Percentiles rank a stretch among this genome's conserved stretches.
These are phyloP conservation scores for Gopherus evgoodei DNA, from an alignment of 2,113 vertebrate species.

Conservation along the genomic window DNA sequence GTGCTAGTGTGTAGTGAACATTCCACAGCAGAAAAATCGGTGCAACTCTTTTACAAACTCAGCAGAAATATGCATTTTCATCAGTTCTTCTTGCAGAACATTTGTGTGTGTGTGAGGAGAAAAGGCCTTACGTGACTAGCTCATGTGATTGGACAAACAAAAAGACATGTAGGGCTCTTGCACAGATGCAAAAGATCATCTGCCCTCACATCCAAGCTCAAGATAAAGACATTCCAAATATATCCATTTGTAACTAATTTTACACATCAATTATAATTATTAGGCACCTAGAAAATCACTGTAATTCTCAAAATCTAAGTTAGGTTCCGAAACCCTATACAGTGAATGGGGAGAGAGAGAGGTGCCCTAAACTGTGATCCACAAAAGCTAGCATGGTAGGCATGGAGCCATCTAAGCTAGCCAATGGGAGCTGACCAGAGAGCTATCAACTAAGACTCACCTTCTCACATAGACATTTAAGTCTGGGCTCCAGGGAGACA, in stretches of 20 bases:
- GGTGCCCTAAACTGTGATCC: too few species aligned
- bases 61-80: background rate
- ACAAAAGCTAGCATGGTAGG: too few species aligned
- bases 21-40: background rate
- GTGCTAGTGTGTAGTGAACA: too few species aligned
- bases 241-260: conserved; percentile 24
- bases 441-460: too few species aligned
- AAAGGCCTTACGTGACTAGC: background rate
- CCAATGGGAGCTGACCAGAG: too few species aligned
- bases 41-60: background rate
- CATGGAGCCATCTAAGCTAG: too few species aligned
- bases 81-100: background rate
- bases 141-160: background rate
- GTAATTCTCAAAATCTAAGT: too few species aligned
- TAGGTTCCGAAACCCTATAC: too few species aligned
- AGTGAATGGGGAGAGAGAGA: too few species aligned
- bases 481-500: too few species aligned
- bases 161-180: conserved; percentile 17
- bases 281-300: too few species aligned
- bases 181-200: conserved; percentile 14
- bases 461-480: too few species aligned
- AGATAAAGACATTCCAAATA: background rate
- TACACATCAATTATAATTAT: background rate
- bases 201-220: background rate
- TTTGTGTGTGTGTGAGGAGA: background rate